Conservation (phyloP, 2,797 vertebrate genomes). For the Alfaro cultratus region DNA sequence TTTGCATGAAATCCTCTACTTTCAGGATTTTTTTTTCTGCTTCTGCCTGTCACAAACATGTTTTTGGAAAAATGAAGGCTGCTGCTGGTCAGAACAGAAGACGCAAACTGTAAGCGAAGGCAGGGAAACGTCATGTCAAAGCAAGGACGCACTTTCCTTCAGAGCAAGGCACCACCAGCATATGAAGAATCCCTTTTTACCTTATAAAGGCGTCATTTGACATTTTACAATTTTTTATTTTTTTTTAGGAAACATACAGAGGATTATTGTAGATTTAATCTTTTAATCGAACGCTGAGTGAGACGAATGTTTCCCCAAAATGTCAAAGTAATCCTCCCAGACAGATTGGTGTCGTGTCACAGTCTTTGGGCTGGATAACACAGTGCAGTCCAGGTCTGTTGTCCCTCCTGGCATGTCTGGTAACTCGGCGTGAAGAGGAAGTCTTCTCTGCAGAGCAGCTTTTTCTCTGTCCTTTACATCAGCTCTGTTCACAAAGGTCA, state of each 20-base stretch:
- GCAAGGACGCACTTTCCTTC: not conserved
- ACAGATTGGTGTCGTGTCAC: constrained; percentile 26
- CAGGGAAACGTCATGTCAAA: constrained; percentile 3
- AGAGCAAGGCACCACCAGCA: not conserved
- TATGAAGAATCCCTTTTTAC: not conserved
- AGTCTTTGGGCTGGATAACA: constrained; percentile 14
- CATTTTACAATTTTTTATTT: not conserved
- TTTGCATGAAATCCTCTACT: not conserved
- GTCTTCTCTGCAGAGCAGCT: constrained; percentile 30
- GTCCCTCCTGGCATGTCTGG: constrained; percentile 31
- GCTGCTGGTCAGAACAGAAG: constrained; percentile 34
- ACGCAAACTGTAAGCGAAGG: constrained; percentile 46
- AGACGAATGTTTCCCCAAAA: not conserved
- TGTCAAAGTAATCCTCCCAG: constrained; percentile 26
- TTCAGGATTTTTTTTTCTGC: not conserved
- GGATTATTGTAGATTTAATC: constrained; percentile 1
- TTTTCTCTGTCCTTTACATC: constrained; percentile 9
- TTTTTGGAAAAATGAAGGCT: constrained; percentile 8
- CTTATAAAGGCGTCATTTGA: not conserved
- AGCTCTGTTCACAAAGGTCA: constrained; percentile 48
- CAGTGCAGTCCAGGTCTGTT: not conserved
- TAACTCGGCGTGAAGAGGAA: constrained; percentile 48
- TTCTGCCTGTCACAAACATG: not conserved
- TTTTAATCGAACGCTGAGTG: not conserved
- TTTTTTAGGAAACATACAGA: not conserved